Base-by-base conservation (phyloP, 2,888 invertebrate species). In the Hipparchia semele region DNA sequence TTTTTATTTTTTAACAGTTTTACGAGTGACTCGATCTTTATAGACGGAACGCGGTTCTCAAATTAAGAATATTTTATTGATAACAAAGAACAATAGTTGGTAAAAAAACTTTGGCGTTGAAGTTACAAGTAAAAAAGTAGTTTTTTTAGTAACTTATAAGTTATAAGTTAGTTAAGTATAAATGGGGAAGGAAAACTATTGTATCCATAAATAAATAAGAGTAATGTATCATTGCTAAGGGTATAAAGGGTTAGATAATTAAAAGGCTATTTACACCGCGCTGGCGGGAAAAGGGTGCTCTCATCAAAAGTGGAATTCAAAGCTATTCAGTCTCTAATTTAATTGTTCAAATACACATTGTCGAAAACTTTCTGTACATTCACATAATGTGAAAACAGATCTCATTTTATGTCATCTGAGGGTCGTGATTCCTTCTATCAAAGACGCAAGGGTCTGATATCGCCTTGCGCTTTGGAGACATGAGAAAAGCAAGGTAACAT, bases 301-400 rank as follows among this genome's bases (percentile, higher is more conserved):
- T 61, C 61, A 61, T 61, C 61, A 61, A n/a, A 46, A 61, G 61
- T n/a, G 61, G 46, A 61, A 61, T 61, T 45, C n/a, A 46, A n/a
- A 61, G n/a, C 61, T 61, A 45, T 61, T 61, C 60, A 61, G 12
- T 46, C 46, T n/a, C 61, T 6, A 61, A 61, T 61, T 61, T 45
- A 46, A 61, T 61, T 46, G 61, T 61, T 61, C 45, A 61, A 61
- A 61, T n/a, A 49, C 8, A 13, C 13, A 49, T 49, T 49, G 62
- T 49, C 2, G 46, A 46, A 49, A 62, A 62, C 13, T 62, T 49
- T 49, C n/a, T 13, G 39, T 39, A 39, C 39, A 39, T 39, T 39
- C 39, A 4, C 5, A 39, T 39, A 39, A 39, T 39, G 2, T 39
- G 5, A 39, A 39, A 39, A 39, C 5, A 39, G 2, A 39, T 39